These are phyloP conservation scores for Drosophila guanche DNA, from an alignment of 1,140 invertebrate genomes.

Conservation along the genomic window DNA sequence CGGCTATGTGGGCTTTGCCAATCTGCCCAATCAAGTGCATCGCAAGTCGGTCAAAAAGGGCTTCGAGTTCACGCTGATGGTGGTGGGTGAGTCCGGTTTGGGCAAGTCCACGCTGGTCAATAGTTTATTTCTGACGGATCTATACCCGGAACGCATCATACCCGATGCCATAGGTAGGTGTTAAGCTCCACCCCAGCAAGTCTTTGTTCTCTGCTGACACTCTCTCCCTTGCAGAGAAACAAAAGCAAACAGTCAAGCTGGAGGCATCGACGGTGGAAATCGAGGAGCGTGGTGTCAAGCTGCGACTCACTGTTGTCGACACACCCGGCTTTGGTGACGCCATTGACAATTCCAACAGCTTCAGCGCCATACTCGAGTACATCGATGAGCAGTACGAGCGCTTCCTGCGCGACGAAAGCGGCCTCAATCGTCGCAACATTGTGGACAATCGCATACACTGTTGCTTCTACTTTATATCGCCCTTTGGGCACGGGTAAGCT, in stretches of 20 bases:
- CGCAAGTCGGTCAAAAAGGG: conserved; percentile 98
- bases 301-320: conserved; percentile 95
- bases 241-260: conserved; percentile 94
- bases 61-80: conserved; percentile 99
- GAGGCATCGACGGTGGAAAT: conserved; percentile 97
- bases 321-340: conserved; percentile 99
- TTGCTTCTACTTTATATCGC: conserved; percentile 99
- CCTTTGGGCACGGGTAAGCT: conserved; percentile 96
- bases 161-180: conserved; percentile 92
- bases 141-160: conserved; percentile 94
- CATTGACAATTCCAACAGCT: conserved; percentile 98
- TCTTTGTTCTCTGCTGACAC: neutral
- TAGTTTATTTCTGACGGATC: conserved; percentile 97
- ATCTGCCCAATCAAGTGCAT: conserved; percentile 97
- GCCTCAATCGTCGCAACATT: conserved; percentile 95
- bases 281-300: conserved; percentile 95
- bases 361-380: conserved; percentile 95
- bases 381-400: conserved; percentile 97
- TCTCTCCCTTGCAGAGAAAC: conserved; percentile 87
- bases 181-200: neutral
- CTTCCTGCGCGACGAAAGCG: conserved; percentile 95
- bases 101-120: conserved; percentile 99
- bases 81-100: conserved; percentile 97
- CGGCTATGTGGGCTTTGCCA: conserved; percentile 96
- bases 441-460: conserved; percentile 97